Conservation (phyloP, 2,888 invertebrate genomes). For the Pardosa pseudoannulata region DNA sequence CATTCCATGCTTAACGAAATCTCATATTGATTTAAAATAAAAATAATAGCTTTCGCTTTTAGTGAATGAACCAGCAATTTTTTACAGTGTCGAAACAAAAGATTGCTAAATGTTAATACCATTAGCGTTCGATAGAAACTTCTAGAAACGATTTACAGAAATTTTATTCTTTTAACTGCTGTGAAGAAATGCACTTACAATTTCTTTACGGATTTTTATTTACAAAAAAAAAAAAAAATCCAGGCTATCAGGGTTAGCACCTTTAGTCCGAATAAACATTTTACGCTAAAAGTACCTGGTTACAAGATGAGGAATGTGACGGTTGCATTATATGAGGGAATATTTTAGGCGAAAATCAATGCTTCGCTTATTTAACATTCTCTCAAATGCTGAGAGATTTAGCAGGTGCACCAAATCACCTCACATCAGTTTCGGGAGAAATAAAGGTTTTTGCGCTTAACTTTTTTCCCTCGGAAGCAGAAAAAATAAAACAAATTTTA, state of each 20-base stretch:
- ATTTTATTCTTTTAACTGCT: background rate
- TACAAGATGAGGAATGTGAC: constrained; percentile 26
- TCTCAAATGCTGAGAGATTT: constrained; percentile 62
- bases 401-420: constrained; percentile 63
- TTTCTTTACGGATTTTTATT: background rate
- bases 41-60: too few species aligned
- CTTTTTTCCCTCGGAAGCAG: constrained; percentile 34
- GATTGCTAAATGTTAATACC: too few species aligned
- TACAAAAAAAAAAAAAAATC: background rate
- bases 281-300: constrained; percentile 10
- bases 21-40: too few species aligned
- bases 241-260: background rate
- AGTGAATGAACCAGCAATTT: too few species aligned
- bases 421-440: constrained; percentile 45
- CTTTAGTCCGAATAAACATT: constrained; percentile 12
- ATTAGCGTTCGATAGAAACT: too few species aligned
- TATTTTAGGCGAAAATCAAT: constrained; percentile 61
- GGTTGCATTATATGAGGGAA: constrained; percentile 28
- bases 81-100: too few species aligned
- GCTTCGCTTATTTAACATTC: constrained; percentile 66
- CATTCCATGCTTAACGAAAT: too few species aligned
- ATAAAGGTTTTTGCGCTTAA: constrained; percentile 53
- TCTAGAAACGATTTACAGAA: too few species aligned
- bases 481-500: constrained; percentile 45
- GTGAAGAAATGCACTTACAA: background rate